Evolutionary conservation across 2,113 vertebrate genomes (phyloP).

Genomic region (Triplophysa rosa): DNA sequence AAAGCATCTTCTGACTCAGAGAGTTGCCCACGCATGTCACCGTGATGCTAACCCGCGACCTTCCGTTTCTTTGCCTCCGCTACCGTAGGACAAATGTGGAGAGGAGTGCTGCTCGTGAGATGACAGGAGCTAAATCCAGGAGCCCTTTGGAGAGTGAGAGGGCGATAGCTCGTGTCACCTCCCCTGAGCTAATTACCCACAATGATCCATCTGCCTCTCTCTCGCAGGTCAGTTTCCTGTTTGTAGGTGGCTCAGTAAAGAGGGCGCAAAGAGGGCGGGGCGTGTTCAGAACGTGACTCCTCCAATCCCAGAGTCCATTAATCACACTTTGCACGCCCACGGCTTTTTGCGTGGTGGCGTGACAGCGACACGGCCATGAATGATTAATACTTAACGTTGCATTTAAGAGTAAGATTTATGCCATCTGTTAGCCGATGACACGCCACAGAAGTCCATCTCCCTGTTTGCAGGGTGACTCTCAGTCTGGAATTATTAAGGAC

Average conservation of each 20-base stretch:
- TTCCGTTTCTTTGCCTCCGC: neutral
- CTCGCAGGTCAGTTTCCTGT: conserved; percentile 59
- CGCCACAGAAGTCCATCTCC: conserved; percentile 67
- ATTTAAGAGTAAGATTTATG: conserved; percentile 83
- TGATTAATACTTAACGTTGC: conserved; percentile 82
- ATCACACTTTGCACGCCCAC: conserved; percentile 74
- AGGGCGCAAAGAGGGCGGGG: conserved; percentile 61
- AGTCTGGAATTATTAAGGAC: conserved; percentile 74
- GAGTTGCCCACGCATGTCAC: neutral
- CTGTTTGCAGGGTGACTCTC: conserved; percentile 62
- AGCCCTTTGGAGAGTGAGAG: conserved; percentile 28
- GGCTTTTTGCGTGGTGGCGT: conserved; percentile 61
- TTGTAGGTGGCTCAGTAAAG: conserved; percentile 54
- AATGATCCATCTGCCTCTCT: conserved; percentile 60
- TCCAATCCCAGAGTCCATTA: conserved; percentile 73
- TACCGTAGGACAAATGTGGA: neutral
- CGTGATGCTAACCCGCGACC: neutral
- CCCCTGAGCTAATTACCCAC: conserved; percentile 55
- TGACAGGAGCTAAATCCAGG: conserved; percentile 33
- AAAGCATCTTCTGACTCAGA: neutral
- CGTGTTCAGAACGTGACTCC: conserved; percentile 57
- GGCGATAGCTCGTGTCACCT: conserved; percentile 20
- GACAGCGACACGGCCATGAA: conserved; percentile 75
- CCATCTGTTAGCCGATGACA: conserved; percentile 77
- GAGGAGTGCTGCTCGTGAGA: neutral